Evolutionary conservation across 2,113 vertebrate species (phyloP), one percentile per base, ranked within the genome.

Genomic region (Petromus typicus): DNA sequence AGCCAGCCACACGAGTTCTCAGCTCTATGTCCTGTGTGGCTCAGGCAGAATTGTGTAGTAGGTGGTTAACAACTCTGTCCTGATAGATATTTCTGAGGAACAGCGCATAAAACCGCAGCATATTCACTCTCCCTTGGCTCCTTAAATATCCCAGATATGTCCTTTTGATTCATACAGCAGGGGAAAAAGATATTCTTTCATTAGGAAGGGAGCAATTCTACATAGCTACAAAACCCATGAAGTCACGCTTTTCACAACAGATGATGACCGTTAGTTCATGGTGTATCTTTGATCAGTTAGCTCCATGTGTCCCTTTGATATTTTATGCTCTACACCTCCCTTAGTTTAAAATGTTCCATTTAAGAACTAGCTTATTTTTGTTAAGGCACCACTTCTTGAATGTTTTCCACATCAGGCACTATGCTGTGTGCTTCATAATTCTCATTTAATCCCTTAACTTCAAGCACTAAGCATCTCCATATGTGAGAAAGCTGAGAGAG

Each of bases 41-140:
- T 86, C 56, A 45, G 25, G 82, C 81, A 96, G 71, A 85, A 93
- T 86, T 93, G 95, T 92, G 90, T 90, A 82, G 43, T 57, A 75
- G 71, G 85, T 92, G 51, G 51, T 93, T 96, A 89, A 83, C 43
- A 69, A 81, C 40, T 67, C 79, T 92, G 54, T 57, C 66, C 61
- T 94, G 69, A 34, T 32, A 88, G 87, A 93, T 32, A 40, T 30
- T 94, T 94, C 56, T 59, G 71, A 66, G 51, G 78, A 85, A 79
- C 48, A 90, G 43, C 48, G 95, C 78, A 81, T 87, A 86, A 97
- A 95, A 82, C 56, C 90, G 30, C n/a, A n/a, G n/a, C n/a, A n/a
- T n/a, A n/a, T n/a, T n/a, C n/a, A n/a, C n/a, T 40, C 79, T 96
- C 85, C 51, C 66, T 66, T 27, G 27, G 45, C 48, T 51, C 48